Base-by-base conservation (phyloP, 2,797 vertebrate genomes). In the Tokudaia muenninki region DNA sequence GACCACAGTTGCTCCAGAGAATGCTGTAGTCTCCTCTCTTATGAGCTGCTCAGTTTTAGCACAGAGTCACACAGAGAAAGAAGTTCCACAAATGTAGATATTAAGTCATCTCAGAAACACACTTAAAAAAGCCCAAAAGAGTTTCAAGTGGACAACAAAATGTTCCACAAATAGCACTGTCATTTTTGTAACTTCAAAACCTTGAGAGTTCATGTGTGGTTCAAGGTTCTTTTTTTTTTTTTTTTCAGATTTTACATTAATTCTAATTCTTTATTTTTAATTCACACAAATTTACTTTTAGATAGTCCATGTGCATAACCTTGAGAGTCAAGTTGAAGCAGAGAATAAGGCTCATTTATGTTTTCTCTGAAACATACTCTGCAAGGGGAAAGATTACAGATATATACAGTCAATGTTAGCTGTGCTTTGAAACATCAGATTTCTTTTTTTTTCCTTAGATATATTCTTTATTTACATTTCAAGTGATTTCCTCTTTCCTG, bases 251-350 rank as follows among this genome's bases (percentile, higher is more conserved):
- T 88, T 95, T 80, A 17, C 4, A 67, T 61, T 12, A 26, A 1
- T 67, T 86, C 61, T 88, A 84, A 86, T 55, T 29, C 57, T 63
- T 13, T 80, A 10, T 92, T 86, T 88, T 47, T 95, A 88, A 78
- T 47, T 12, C 37, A 41, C 17, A 24, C 2, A n/a, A 81, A 95
- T 52, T 84, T 65, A 79, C 4, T 82, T 87, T 72, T 31, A 93
- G 67, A 67, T 6, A 47, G 59, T 86, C 55, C 82, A 26, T 14
- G n/a, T 1, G 24, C 26, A n/a, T 26, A 92, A 12, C 10, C 61
- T 89, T 77, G 86, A 90, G 4, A 6, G 13, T 65, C 19, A 79
- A 21, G 16, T 34, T 75, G 41, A 41, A 24, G 3, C 7, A 44
- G 12, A 92, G 9, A 94, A 70, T 55, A 79, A 82, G 72, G 2